Percentiles rank a stretch among this genome's conserved stretches.
These are phyloP conservation scores for Hirudo medicinalis DNA, from an alignment of 1,140 invertebrate genomes.

Conservation along the genomic window DNA sequence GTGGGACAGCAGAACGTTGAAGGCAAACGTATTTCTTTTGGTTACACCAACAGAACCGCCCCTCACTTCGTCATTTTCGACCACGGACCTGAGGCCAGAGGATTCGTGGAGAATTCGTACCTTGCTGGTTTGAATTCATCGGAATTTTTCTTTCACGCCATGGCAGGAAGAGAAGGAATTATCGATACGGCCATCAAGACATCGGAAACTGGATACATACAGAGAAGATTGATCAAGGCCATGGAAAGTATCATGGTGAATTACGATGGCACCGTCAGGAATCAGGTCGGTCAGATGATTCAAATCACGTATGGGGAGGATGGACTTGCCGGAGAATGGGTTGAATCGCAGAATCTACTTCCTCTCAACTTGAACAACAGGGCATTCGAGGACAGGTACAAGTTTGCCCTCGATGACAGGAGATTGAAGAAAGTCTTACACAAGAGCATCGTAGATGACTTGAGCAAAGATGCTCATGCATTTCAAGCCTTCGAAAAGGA, in stretches of 20 bases:
- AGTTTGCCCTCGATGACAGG: conserved; percentile 55
- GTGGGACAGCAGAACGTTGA: conserved; percentile 99
- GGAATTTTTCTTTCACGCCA: conserved; percentile 99
- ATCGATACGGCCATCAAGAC: conserved; percentile 99
- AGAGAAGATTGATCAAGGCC: conserved; percentile 98
- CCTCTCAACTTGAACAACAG: conserved; percentile 89
- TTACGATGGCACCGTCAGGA: conserved; percentile 42
- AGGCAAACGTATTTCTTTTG: conserved; percentile 99
- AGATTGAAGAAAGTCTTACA: conserved; percentile 75
- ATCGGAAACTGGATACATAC: conserved; percentile 98
- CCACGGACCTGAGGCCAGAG: conserved; percentile 90
- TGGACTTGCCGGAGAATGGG: conserved; percentile 81
- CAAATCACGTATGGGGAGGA: conserved; percentile 97
- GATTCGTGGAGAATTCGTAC: conserved; percentile 99
- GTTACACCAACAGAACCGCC: conserved; percentile 90
- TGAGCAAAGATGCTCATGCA: conserved; percentile 78
- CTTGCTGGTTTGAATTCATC: conserved; percentile 94
- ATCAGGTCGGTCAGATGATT: conserved; percentile 55
- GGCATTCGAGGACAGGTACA: conserved; percentile 86
- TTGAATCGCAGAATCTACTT: conserved; percentile 87
- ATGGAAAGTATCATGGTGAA: conserved; percentile 99
- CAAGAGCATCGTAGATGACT: conserved; percentile 84
- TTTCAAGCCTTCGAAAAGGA: conserved; percentile 83
- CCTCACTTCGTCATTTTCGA: conserved; percentile 99
- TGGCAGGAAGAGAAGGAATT: conserved; percentile 99